A percentile compares a stretch with the other conserved stretches of the same genome.
These are phyloP conservation scores for Philaenus spumarius DNA, from an alignment of 1,140 invertebrate genomes.

Conservation along the genomic window DNA sequence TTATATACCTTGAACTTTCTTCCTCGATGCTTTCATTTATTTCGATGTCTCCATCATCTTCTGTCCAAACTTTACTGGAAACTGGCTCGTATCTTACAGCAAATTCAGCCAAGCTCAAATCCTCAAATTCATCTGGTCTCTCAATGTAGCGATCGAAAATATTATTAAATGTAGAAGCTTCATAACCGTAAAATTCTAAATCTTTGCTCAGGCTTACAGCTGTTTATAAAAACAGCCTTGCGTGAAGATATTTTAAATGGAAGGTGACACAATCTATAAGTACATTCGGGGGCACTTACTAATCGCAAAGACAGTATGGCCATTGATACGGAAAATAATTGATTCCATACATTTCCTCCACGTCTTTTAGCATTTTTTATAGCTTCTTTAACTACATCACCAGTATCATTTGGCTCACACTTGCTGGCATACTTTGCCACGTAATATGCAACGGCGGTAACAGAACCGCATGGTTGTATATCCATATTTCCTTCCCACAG, in stretches of 20 bases:
- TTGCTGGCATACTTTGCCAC: too few relatives aligned
- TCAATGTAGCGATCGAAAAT: conserved; percentile 39
- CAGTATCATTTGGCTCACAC: conserved; percentile 32
- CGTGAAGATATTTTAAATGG: conserved; percentile 31
- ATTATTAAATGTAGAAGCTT: conserved; percentile 31
- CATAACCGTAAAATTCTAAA: conserved; percentile 33
- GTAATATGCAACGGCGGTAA: too few relatives aligned
- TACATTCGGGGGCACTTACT: conserved; percentile 35
- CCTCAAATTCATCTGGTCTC: conserved; percentile 28
- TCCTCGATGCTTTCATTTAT: too few relatives aligned
- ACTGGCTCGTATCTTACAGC: conserved; percentile 33
- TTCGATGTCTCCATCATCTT: too few relatives aligned
- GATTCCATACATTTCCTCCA: conserved; percentile 29
- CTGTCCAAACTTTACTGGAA: too few relatives aligned
- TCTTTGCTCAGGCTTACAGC: conserved; percentile 25
- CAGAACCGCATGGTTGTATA: too few relatives aligned
- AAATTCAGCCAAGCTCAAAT: conserved; percentile 36
- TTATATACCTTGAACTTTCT: too few relatives aligned
- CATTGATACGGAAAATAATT: conserved; percentile 26
- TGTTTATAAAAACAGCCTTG: conserved; percentile 34
- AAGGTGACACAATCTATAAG: conserved; percentile 36
- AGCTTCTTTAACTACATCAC: conserved; percentile 27
- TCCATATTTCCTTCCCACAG: too few relatives aligned
- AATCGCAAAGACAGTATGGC: conserved; percentile 29
- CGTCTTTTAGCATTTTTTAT: conserved; percentile 30